Percentiles rank a stretch among this genome's conserved stretches.
Conservation (phyloP, 2,113 vertebrate genomes). For the Pituophis catenifer region DNA sequence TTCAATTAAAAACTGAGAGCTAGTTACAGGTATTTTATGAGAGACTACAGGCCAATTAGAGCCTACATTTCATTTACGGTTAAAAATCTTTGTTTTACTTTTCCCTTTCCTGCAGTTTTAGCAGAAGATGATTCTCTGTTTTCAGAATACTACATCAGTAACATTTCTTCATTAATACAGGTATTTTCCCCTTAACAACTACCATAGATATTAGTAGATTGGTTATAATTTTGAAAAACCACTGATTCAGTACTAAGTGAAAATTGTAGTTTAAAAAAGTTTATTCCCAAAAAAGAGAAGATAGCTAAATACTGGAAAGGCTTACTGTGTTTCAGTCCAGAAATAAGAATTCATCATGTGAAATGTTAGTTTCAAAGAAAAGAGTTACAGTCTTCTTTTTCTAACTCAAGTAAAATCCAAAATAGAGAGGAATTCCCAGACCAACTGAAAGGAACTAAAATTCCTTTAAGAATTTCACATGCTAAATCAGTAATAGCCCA, state of each 20-base stretch:
- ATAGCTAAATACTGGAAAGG: not conserved
- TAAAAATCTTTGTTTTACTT: slow-evolving; percentile 37
- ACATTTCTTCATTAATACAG: slow-evolving; percentile 58
- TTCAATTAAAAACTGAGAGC: not conserved
- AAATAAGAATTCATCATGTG: not conserved
- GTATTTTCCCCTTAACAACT: slow-evolving; percentile 23
- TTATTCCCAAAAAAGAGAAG: not conserved
- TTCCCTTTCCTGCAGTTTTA: slow-evolving; percentile 24
- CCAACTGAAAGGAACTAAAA: not conserved
- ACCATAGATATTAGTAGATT: not conserved
- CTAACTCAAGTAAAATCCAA: not conserved
- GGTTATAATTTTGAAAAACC: not conserved
- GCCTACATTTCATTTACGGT: not conserved
- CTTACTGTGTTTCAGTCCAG: not conserved
- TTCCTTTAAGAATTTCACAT: not conserved
- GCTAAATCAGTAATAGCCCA: no score
- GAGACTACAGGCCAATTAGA: not conserved
- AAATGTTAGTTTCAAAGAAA: not conserved
- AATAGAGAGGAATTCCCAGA: not conserved
- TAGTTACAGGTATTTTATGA: not conserved
- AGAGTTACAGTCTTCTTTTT: not conserved
- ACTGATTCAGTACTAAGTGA: not conserved
- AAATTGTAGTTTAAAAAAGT: not conserved
- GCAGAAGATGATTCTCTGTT: not conserved
- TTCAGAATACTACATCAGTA: not conserved